Percentiles rank a stretch among this genome's conserved stretches.
These are phyloP conservation scores for Plutella xylostella DNA, from an alignment of 2,888 invertebrate genomes.

Conservation along the genomic window DNA sequence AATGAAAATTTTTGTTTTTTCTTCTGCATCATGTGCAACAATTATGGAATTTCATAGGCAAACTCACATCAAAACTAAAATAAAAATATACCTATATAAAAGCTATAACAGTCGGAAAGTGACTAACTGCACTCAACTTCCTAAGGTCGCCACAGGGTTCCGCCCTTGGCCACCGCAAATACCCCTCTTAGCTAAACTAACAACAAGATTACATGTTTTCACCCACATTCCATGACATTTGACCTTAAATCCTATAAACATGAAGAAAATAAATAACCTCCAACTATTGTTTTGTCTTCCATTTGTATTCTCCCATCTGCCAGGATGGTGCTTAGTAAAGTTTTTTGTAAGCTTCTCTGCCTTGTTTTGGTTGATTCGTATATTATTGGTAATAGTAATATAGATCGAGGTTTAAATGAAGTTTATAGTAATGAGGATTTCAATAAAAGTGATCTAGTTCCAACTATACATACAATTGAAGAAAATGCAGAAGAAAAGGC, in stretches of 20 bases:
- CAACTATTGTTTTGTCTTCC: slow-evolving; percentile 27
- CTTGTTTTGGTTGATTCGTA: slow-evolving; percentile 24
- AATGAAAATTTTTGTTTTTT: too few relatives aligned
- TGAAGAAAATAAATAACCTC: slow-evolving; percentile 51
- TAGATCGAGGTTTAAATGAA: background rate
- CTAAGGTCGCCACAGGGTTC: too few relatives aligned
- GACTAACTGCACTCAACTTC: too few relatives aligned
- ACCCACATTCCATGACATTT: slow-evolving; percentile 32
- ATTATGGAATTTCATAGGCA: too few relatives aligned
- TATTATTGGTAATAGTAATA: slow-evolving; percentile 13
- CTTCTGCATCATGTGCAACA: too few relatives aligned
- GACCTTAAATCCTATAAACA: slow-evolving; percentile 50
- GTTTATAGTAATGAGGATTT: background rate
- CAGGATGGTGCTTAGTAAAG: slow-evolving; percentile 32
- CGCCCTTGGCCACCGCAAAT: slow-evolving; percentile 24
- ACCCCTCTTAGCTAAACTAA: slow-evolving; percentile 17
- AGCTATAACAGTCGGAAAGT: too few relatives aligned
- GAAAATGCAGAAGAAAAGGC: slow-evolving; percentile 20
- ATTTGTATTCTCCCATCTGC: slow-evolving; percentile 29
- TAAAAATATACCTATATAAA: too few relatives aligned
- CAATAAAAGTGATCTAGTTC: background rate
- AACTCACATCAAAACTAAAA: too few relatives aligned
- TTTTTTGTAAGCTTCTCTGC: slow-evolving; percentile 23
- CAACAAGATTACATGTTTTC: slow-evolving; percentile 42
- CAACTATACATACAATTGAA: too few relatives aligned